These are phyloP conservation scores for honey bee (Apis mellifera) DNA, from an alignment of 1,140 invertebrate species.

Conservation along the genomic window Amel_HAv3.1 CM009936.2:14904501-14905000, in stretches of 20 bases:
- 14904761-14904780: not conserved
- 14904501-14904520: no score
- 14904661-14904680: no score
- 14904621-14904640: no score
- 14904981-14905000: slow-evolving; percentile 3
- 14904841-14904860: slow-evolving; percentile 65
- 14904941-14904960: slow-evolving; percentile 68
- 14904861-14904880: slow-evolving; percentile 68
- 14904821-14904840: slow-evolving; percentile 55
- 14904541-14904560: no score
- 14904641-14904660: no score
- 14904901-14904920: slow-evolving; percentile 48
- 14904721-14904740: slow-evolving; percentile 2
- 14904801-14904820: slow-evolving; percentile 49
- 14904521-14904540: no score
- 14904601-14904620: no score
- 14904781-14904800: slow-evolving; percentile 52
- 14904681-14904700: no score
- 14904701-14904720: not conserved
- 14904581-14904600: no score
- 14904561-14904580: no score
- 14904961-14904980: slow-evolving; percentile 67
- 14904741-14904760: not conserved
- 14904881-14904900: slow-evolving; percentile 58
- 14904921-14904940: slow-evolving; percentile 59